Conservation (phyloP, 2,888 invertebrate species). For the Philereme transversata region DNA sequence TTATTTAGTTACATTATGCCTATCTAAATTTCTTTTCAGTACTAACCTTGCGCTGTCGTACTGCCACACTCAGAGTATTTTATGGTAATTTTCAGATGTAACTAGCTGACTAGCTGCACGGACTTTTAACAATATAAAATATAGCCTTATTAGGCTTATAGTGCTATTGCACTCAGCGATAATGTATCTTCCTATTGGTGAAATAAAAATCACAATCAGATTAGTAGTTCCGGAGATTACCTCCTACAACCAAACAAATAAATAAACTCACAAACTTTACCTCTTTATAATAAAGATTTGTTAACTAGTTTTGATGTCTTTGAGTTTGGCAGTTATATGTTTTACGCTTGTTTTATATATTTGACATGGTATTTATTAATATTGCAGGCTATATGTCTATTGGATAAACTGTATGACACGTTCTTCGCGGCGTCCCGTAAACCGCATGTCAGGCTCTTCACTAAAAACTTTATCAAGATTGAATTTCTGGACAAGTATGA, state of each 20-base stretch:
- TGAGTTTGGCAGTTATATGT: constrained; percentile 16
- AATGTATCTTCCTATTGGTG: too few species aligned
- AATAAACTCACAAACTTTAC: too few species aligned
- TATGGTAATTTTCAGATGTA: neutral
- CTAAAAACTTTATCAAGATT: constrained; percentile 89
- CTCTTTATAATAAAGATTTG: too few species aligned
- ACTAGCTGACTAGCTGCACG: too few species aligned
- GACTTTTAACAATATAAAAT: too few species aligned
- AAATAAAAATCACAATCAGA: too few species aligned
- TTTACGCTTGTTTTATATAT: constrained; percentile 48
- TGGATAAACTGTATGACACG: constrained; percentile 87
- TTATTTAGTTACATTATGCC: constrained; percentile 4
- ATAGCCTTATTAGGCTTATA: too few species aligned
- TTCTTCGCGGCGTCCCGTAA: constrained; percentile 80
- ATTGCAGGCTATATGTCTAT: constrained; percentile 85
- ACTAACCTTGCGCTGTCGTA: constrained; percentile 31
- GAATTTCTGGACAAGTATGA: constrained; percentile 87
- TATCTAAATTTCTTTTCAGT: constrained; percentile 36
- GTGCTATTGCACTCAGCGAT: too few species aligned
- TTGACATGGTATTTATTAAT: constrained; percentile 78
- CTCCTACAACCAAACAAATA: too few species aligned
- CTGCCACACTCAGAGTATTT: constrained; percentile 12
- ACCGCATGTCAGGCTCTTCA: constrained; percentile 85
- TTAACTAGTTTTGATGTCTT: neutral
- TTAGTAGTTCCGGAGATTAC: too few species aligned